Percentiles rank a stretch among this genome's conserved stretches.
These are phyloP conservation scores for Nephila pilipes DNA, from an alignment of 1,140 invertebrate genomes.

Conservation along the genomic window DNA sequence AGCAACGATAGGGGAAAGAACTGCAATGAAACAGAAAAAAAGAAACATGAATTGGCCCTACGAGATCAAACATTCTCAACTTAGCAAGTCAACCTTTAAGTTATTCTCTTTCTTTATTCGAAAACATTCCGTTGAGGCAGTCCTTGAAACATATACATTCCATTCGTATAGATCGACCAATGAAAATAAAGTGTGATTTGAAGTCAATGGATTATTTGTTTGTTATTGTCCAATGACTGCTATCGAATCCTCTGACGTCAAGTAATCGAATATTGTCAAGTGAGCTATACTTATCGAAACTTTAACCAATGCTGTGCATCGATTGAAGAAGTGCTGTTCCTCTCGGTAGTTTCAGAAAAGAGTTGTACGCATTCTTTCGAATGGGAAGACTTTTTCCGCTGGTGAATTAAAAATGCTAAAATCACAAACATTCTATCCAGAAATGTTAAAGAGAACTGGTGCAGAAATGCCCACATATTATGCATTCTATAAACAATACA, in stretches of 20 bases:
- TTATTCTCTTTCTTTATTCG: neutral
- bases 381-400: neutral
- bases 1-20: neutral
- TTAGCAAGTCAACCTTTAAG: constrained; percentile 49
- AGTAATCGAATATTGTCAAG: neutral
- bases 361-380: neutral
- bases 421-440: constrained; percentile 10
- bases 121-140: constrained; percentile 46
- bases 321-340: constrained; percentile 22
- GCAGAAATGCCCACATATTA: constrained; percentile 11
- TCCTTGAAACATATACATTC: constrained; percentile 25
- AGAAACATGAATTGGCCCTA: neutral
- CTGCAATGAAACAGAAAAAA: neutral
- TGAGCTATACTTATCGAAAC: neutral
- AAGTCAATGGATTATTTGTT: neutral
- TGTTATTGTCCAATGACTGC: neutral
- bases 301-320: constrained; percentile 18
- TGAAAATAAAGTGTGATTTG: neutral
- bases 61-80: constrained; percentile 24
- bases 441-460: neutral
- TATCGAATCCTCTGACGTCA: neutral
- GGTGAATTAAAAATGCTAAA: neutral
- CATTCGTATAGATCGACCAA: neutral
- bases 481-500: neutral
- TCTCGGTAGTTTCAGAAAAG: neutral